Percentiles rank a stretch among this genome's conserved stretches.
phyloP scores from a whole-genome alignment of 2,888 invertebrate genomes.

The Patella ulyssiponensis region DNA sequence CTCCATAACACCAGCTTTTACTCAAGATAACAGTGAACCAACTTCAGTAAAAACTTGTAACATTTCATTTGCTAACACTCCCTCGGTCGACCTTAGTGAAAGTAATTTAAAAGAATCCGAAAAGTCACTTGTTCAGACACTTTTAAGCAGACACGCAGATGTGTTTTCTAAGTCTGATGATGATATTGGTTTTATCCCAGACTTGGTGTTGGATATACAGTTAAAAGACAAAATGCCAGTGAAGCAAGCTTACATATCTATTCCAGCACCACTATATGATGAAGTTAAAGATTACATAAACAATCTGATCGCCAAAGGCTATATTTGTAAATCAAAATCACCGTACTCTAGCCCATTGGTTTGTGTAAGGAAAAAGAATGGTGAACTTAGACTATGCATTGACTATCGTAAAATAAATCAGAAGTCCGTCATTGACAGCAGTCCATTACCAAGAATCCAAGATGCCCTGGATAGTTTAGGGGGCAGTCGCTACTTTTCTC shows the following conservation, averaged over 20 bases:
- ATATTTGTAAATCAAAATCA: slow-evolving; percentile 5
- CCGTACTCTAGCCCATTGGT: neutral
- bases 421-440: slow-evolving; percentile 12
- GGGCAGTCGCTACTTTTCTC: slow-evolving; percentile 17
- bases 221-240: neutral
- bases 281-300: slow-evolving; percentile 23
- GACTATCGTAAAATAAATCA: slow-evolving; percentile 19
- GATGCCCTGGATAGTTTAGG: slow-evolving; percentile 8
- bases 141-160: neutral
- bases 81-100: neutral
- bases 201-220: slow-evolving; percentile 12
- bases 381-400: slow-evolving; percentile 21
- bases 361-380: slow-evolving; percentile 15
- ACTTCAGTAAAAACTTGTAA: too few relatives aligned
- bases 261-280: slow-evolving; percentile 12
- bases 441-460: slow-evolving; percentile 19
- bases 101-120: neutral
- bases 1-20: too few relatives aligned
- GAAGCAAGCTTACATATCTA: slow-evolving; percentile 14
- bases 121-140: neutral
- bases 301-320: slow-evolving; percentile 8
- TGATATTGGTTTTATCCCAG: slow-evolving; percentile 20
- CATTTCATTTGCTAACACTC: too few relatives aligned
- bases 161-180: slow-evolving; percentile 15
- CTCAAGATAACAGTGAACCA: too few relatives aligned